phyloP scores from a whole-genome alignment of 2,888 invertebrate genomes.

The Anagyrus pseudococci region DNA sequence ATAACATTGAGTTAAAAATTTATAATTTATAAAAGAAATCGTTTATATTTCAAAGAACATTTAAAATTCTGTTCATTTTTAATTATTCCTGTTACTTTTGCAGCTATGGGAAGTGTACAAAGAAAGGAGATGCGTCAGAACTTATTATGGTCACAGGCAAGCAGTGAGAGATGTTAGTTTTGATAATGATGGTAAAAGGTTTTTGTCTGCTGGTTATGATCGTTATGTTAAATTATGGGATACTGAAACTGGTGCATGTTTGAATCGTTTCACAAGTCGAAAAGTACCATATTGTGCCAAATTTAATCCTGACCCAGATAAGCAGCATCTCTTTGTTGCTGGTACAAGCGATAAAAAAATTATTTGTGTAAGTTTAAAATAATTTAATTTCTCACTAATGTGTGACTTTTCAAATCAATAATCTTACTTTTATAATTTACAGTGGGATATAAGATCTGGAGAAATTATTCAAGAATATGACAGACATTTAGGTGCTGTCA shows the following conservation, averaged over 20 bases:
- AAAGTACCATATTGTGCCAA: constrained; percentile 98
- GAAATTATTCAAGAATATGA: constrained; percentile 98
- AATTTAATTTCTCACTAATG: constrained; percentile 1
- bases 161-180: constrained; percentile 96
- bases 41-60: not conserved
- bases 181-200: constrained; percentile 91
- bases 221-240: constrained; percentile 99
- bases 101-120: constrained; percentile 98
- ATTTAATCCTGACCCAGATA: constrained; percentile 96
- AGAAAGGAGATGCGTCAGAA: constrained; percentile 88
- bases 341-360: constrained; percentile 99
- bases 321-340: constrained; percentile 96
- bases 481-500: constrained; percentile 97
- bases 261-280: constrained; percentile 88
- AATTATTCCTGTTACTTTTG: constrained; percentile 20
- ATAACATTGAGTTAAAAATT: too few relatives aligned
- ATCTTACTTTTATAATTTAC: constrained; percentile 46
- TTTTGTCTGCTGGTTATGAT: constrained; percentile 97
- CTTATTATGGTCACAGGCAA: constrained; percentile 95
- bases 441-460: constrained; percentile 96
- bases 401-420: not conserved
- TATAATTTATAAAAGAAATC: not conserved
- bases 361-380: constrained; percentile 81
- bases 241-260: constrained; percentile 91
- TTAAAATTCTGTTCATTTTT: too few relatives aligned